phyloP scores from a whole-genome alignment of 2,888 invertebrate genomes.

The Xestia rhomboidea region DNA sequence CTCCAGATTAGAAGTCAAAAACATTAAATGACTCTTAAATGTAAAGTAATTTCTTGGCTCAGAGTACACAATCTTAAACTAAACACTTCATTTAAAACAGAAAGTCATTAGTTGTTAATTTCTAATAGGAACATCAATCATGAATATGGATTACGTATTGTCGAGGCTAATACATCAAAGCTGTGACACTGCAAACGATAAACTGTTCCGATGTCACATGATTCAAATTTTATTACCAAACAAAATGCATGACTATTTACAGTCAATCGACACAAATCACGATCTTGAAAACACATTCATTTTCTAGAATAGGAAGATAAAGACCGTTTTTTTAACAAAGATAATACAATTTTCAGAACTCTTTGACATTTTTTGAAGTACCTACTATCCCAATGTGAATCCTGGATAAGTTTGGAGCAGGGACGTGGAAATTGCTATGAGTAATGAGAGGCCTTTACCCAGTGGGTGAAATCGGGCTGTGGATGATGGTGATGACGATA shows the following conservation, averaged over 20 bases:
- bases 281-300: constrained; percentile 5
- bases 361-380: neutral
- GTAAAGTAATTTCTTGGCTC: neutral
- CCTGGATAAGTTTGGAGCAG: neutral
- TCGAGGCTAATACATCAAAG: constrained; percentile 33
- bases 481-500: neutral
- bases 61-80: neutral
- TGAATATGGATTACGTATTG: constrained; percentile 36
- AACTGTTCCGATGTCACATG: constrained; percentile 37
- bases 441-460: neutral
- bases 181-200: constrained; percentile 25
- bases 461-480: neutral
- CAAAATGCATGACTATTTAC: constrained; percentile 29
- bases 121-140: constrained; percentile 23
- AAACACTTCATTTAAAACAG: constrained; percentile 2
- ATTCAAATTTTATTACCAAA: constrained; percentile 40
- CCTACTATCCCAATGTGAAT: neutral
- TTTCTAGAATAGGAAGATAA: constrained; percentile 6
- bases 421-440: neutral
- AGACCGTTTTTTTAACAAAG: neutral
- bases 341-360: no score
- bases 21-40: neutral
- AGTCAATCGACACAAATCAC: constrained; percentile 32
- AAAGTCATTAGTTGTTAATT: constrained; percentile 13
- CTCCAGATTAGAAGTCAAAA: neutral